These are phyloP conservation scores for Mesorhabditis spiculigera DNA, from an alignment of 2,888 invertebrate genomes.

Conservation along the genomic window DNA sequence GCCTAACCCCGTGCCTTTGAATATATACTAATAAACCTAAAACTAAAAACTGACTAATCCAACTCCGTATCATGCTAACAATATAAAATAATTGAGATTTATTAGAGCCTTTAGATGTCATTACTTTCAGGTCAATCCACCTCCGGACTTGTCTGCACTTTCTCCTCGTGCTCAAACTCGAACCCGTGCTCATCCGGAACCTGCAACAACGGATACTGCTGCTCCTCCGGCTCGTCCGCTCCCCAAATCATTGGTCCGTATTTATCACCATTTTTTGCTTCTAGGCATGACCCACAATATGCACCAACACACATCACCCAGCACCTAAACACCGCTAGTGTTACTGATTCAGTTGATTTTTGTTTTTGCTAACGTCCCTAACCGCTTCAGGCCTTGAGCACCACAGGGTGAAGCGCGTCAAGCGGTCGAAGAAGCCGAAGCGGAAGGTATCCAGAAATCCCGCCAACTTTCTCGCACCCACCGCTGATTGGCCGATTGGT, in stretches of 20 bases:
- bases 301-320: background rate
- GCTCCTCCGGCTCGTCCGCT: constrained; percentile 26
- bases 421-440: constrained; percentile 14
- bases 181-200: constrained; percentile 53
- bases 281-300: background rate
- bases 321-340: no score
- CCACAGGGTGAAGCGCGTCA: background rate
- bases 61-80: no score
- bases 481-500: constrained; percentile 46
- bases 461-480: constrained; percentile 11
- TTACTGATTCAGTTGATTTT: background rate
- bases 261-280: background rate
- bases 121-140: constrained; percentile 22
- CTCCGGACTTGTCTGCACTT: constrained; percentile 53
- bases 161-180: constrained; percentile 48
- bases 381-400: constrained; percentile 5
- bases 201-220: constrained; percentile 58
- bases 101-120: background rate
- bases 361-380: background rate
- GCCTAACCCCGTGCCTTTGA: constrained; percentile 2
- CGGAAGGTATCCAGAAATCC: constrained; percentile 10
- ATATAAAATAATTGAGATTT: no score
- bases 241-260: constrained; percentile 33
- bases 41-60: background rate
- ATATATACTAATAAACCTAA: background rate